A percentile compares a stretch with the other conserved stretches of the same genome.
Evolutionary conservation across 2,797 vertebrate species (phyloP).

Genomic region (Bradypodion ventrale): DNA sequence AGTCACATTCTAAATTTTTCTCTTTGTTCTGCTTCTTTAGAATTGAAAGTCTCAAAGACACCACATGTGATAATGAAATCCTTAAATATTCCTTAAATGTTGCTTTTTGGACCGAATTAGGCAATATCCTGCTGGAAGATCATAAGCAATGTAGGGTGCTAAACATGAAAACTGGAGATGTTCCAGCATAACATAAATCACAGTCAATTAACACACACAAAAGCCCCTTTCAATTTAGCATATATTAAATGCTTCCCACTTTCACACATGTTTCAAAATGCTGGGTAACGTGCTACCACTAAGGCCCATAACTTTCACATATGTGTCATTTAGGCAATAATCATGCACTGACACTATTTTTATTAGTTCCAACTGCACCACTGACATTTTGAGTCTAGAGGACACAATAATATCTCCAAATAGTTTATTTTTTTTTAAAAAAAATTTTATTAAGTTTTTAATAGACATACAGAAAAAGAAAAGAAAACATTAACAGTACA

Average conservation of each 20-base stretch:
- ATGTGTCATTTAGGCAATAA: background rate
- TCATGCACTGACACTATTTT: background rate
- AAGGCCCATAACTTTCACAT: background rate
- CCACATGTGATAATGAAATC: conserved; percentile 9
- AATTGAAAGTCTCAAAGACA: conserved; percentile 10
- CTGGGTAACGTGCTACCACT: background rate
- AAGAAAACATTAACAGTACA: too few relatives aligned
- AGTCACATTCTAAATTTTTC: background rate
- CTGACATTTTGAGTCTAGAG: too few relatives aligned
- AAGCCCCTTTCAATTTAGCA: background rate
- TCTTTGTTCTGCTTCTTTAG: conserved; percentile 13
- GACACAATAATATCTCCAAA: too few relatives aligned
- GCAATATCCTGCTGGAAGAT: background rate
- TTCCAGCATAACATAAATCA: background rate
- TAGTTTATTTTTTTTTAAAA: too few relatives aligned
- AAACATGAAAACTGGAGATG: background rate
- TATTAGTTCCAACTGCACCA: background rate
- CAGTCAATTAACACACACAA: background rate
- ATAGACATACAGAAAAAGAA: too few relatives aligned
- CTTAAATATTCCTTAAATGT: background rate
- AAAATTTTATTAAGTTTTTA: too few relatives aligned
- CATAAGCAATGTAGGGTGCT: background rate
- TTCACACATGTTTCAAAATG: background rate
- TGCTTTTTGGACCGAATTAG: conserved; percentile 5
- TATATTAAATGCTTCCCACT: background rate